These are phyloP conservation scores for Cisticola juncidis DNA, from an alignment of 2,113 vertebrate genomes.

Conservation along the genomic window DNA sequence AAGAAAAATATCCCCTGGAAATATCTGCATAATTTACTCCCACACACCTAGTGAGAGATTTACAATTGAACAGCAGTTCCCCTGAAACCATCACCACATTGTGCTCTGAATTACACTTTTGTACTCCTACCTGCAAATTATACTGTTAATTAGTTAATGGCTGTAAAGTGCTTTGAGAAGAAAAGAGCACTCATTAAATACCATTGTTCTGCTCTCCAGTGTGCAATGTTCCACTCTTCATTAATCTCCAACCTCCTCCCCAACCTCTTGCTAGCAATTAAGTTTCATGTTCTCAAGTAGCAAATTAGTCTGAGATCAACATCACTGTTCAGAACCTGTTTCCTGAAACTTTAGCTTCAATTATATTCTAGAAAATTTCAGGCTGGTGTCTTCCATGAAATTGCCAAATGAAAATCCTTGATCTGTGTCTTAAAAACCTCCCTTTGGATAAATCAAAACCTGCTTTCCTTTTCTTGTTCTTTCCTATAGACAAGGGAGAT, in stretches of 20 bases:
- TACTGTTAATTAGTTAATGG: slow-evolving; percentile 63
- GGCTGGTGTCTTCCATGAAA: not conserved
- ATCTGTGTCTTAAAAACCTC: not conserved
- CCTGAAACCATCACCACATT: slow-evolving; percentile 8
- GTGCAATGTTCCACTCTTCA: slow-evolving; percentile 3
- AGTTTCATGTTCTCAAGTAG: slow-evolving; percentile 13
- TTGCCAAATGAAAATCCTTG: not conserved
- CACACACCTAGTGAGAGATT: slow-evolving; percentile 52
- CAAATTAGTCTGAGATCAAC: slow-evolving; percentile 38
- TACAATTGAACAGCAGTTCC: slow-evolving; percentile 43
- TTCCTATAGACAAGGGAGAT: not conserved
- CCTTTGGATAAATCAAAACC: not conserved
- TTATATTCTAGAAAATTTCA: not conserved
- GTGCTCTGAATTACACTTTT: slow-evolving; percentile 12
- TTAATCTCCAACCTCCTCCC: slow-evolving; percentile 28
- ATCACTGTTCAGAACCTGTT: not conserved
- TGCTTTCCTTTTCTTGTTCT: not conserved
- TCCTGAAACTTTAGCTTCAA: not conserved
- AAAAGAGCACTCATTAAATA: slow-evolving; percentile 55
- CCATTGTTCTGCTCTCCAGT: slow-evolving; percentile 11
- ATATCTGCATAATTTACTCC: slow-evolving; percentile 58
- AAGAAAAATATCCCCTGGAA: slow-evolving; percentile 65
- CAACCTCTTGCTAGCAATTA: slow-evolving; percentile 7
- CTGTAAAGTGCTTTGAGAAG: slow-evolving; percentile 45
- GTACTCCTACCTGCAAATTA: slow-evolving; percentile 56